phyloP scores from a whole-genome alignment of 2,797 vertebrate species.

The Pteropus rufus region DNA sequence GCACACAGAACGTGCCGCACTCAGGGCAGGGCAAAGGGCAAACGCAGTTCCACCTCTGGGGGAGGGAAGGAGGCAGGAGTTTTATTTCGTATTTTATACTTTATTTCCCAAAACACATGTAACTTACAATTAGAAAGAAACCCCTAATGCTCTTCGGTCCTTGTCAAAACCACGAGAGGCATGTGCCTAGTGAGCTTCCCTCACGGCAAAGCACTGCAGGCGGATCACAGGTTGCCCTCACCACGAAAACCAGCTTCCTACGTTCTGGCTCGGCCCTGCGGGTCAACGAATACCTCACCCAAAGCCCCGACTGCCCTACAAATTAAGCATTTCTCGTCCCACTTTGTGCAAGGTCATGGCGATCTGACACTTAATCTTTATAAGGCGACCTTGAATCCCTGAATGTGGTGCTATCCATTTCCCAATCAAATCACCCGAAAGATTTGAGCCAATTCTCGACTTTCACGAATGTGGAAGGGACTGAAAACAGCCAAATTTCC shows the following conservation, averaged over 20 bases:
- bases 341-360: not conserved
- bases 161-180: not conserved
- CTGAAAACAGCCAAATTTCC: not conserved
- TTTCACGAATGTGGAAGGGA: not conserved
- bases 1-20: fast-evolving
- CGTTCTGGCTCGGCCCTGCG: not conserved
- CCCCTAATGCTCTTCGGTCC: not conserved
- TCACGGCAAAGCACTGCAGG: fast-evolving
- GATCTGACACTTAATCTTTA: not conserved
- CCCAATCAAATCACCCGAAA: not conserved
- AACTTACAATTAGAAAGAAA: not conserved
- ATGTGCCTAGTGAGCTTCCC: not conserved
- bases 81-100: not conserved
- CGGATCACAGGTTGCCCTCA: not conserved
- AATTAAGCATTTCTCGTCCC: not conserved
- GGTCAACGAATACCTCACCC: too few relatives aligned
- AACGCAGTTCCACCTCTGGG: not conserved
- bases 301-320: not conserved
- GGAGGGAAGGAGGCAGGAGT: not conserved
- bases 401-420: not conserved
- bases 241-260: not conserved
- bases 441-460: not conserved
- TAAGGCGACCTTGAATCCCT: not conserved
- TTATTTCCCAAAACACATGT: not conserved
- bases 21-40: not conserved